These are phyloP conservation scores for Virgularia gustaviana DNA, from an alignment of 92 coral and sea anemone species.

Conservation along the genomic window DNA sequence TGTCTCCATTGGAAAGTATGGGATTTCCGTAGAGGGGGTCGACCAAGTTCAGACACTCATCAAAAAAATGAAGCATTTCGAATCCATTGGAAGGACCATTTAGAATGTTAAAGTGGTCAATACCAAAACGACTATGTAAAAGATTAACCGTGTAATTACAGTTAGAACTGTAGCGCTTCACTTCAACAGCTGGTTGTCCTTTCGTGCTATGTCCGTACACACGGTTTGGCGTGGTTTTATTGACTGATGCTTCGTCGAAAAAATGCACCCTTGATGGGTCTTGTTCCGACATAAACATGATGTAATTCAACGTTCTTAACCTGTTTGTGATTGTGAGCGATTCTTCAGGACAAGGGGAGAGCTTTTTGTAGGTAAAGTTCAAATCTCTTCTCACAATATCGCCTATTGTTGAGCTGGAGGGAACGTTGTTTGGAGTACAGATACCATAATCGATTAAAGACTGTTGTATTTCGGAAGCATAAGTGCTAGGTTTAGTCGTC, in stretches of 20 bases:
- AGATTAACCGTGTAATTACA: constrained; percentile 46
- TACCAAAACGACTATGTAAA: constrained; percentile 50
- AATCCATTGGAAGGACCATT: constrained; percentile 52
- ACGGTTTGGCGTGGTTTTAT: constrained; percentile 31
- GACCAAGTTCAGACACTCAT: constrained; percentile 34
- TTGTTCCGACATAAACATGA: background rate
- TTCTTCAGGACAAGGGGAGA: background rate
- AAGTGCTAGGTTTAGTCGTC: constrained; percentile 35
- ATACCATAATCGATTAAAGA: constrained; percentile 15
- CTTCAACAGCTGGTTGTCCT: constrained; percentile 52
- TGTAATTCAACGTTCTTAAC: constrained; percentile 2
- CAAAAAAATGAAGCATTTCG: constrained; percentile 53
- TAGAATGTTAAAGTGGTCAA: constrained; percentile 39
- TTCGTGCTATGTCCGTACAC: constrained; percentile 28
- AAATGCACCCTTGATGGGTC: constrained; percentile 17
- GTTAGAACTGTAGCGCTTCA: constrained; percentile 47
- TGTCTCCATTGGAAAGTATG: constrained; percentile 31
- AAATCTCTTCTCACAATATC: constrained; percentile 34
- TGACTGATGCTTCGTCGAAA: constrained; percentile 41
- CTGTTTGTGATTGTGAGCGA: background rate
- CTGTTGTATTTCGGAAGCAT: constrained; percentile 21
- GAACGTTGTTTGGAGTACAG: constrained; percentile 40
- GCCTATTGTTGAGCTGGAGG: constrained; percentile 42
- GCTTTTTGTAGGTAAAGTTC: constrained; percentile 40
- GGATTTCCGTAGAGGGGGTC: constrained; percentile 40